phyloP scores from a whole-genome alignment of 2,113 vertebrate species.

The Hippocampus barbouri region DNA sequence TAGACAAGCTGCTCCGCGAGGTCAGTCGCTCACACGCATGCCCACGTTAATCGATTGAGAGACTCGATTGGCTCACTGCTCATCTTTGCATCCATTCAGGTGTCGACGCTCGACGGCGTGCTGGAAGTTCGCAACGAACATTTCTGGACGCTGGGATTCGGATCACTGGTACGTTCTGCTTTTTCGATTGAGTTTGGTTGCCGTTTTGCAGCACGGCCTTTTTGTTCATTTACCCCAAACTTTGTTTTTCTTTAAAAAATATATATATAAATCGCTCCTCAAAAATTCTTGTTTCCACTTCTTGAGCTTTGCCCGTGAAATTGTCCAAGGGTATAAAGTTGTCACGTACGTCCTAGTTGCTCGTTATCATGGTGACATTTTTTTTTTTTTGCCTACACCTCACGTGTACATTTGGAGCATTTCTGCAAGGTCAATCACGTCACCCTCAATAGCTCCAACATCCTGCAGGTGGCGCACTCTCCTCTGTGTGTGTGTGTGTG shows the following conservation, averaged over 20 bases:
- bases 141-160: slow-evolving; percentile 97
- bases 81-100: slow-evolving; percentile 66
- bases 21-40: slow-evolving; percentile 51
- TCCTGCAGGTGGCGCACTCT: background rate
- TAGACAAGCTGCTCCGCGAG: slow-evolving; percentile 96
- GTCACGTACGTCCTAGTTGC: background rate
- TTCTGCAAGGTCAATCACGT: background rate
- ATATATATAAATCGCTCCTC: too few species aligned
- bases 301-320: background rate
- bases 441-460: background rate
- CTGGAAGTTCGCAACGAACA: slow-evolving; percentile 96
- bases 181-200: too few species aligned
- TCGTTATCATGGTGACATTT: background rate
- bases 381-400: background rate
- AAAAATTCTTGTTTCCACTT: background rate
- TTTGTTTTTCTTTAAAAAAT: too few species aligned
- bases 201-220: too few species aligned
- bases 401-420: background rate
- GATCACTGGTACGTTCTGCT: slow-evolving; percentile 82
- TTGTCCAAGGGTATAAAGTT: background rate
- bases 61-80: background rate
- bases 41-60: background rate
- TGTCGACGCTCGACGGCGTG: slow-evolving; percentile 95
- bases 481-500: background rate
- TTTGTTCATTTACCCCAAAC: background rate